Base-by-base conservation (phyloP, 2,888 invertebrate species). In the Drosophila phalerata region DNA sequence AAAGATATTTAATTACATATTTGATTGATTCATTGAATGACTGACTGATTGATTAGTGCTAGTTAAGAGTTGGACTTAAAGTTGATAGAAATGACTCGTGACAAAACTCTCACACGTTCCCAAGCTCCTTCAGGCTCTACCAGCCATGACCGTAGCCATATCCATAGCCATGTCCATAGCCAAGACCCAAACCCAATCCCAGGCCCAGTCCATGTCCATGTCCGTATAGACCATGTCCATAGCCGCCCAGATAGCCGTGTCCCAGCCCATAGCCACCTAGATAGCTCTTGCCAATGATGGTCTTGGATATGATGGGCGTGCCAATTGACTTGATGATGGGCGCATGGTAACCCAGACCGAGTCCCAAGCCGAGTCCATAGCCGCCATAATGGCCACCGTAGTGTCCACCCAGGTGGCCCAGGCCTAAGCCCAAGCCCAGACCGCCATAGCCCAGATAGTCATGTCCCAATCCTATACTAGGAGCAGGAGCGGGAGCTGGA, bases 131-230 rank as follows among this genome's bases (percentile, higher is more conserved):
- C 10, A 8, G 0, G 28, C 13, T 34, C 22, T 56, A 56, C 57
- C 45, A 64, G 15, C 90, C 83, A 45, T 49, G 32, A 32, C 49
- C 49, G 3, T 17, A 56, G 22, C 89, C 88, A 43, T 83, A 75
- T 28, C 87, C 96, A 94, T 88, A 63, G 13, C 90, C 83, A 47
- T 86, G 63, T 28, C 89, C 88, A 40, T 84, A 76, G 38, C 88
- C 96, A 94, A 88, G 93, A 94, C 43, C 93, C 95, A 80, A 56
- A 17, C 91, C 89, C 25, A 78, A 25, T 4, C 89, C 90, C 30
- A 75, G 62, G 1, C 89, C 90, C 60, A 86, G 65, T 0, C 81
- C 90, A 25, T 85, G 64, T 0, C 80, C 90, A 30, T 83, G 74
- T 9, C 90, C 89, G 34, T 85, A 85, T 8, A 85, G 81, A 1